Conservation (phyloP, 2,888 invertebrate genomes). For the Panopea generosa region DNA sequence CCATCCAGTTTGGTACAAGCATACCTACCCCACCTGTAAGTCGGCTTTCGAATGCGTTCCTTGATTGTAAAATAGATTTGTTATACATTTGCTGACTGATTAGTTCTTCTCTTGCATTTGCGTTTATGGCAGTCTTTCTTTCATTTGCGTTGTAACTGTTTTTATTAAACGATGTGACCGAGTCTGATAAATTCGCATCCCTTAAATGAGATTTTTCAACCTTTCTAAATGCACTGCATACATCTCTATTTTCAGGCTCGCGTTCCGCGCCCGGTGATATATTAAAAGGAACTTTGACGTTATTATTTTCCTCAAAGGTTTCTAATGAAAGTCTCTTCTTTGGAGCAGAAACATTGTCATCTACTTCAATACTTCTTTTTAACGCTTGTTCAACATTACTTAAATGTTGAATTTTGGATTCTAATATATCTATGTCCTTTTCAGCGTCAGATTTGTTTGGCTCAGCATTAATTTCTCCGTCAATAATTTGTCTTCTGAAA, state of each 20-base stretch:
- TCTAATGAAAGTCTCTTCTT: conserved; percentile 23
- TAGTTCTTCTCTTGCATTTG: conserved; percentile 15
- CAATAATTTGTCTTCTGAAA: not conserved
- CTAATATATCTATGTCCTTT: not conserved
- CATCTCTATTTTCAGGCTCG: conserved; percentile 24
- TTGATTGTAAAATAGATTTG: conserved; percentile 10
- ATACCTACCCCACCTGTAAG: conserved; percentile 35
- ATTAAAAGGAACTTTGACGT: conserved; percentile 8
- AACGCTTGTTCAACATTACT: not conserved
- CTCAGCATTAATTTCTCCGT: not conserved
- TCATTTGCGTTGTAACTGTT: conserved; percentile 1
- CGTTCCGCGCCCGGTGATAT: not conserved
- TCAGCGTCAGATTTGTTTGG: not conserved
- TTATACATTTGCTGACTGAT: conserved; percentile 28
- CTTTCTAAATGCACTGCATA: conserved; percentile 80
- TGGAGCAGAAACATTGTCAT: conserved; percentile 2
- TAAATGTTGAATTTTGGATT: not conserved
- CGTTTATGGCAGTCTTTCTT: not conserved
- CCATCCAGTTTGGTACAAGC: conserved; percentile 47
- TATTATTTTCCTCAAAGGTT: conserved; percentile 45
- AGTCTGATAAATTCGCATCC: conserved; percentile 12
- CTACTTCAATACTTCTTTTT: conserved; percentile 21
- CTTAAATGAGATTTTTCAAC: conserved; percentile 67
- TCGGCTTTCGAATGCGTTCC: conserved; percentile 7
- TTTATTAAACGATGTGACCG: not conserved